phyloP scores from a whole-genome alignment of 2,113 vertebrate species.

The Paedocypris sp. region DNA sequence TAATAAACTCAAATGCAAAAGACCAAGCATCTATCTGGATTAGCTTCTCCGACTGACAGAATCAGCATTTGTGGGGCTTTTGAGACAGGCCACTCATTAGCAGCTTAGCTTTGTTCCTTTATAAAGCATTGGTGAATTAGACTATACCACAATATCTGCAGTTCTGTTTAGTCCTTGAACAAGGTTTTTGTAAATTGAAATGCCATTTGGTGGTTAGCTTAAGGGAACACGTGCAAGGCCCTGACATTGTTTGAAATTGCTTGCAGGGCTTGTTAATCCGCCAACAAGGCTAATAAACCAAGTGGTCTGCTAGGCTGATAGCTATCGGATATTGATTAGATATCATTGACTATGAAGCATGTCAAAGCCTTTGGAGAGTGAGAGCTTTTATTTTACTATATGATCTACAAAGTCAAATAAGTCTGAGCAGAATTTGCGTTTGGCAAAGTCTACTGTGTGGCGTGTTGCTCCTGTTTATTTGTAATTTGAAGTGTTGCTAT shows the following conservation, averaged over 20 bases:
- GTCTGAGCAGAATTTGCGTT: no score
- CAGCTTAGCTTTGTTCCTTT: background rate
- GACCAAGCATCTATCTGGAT: background rate
- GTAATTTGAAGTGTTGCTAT: background rate
- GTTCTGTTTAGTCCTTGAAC: background rate
- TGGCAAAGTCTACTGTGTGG: no score
- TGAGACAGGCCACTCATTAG: background rate
- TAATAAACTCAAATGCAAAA: background rate
- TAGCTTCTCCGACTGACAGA: background rate
- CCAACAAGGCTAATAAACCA: conserved; percentile 1
- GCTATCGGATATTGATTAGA: conserved; percentile 29
- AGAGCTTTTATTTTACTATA: background rate
- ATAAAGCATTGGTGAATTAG: background rate
- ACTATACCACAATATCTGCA: background rate
- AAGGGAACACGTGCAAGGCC: background rate
- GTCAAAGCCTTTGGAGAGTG: conserved; percentile 25
- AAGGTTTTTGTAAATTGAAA: background rate
- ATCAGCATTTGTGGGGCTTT: background rate
- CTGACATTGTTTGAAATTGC: background rate
- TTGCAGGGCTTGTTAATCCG: background rate
- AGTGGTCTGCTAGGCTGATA: background rate
- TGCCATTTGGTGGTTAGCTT: background rate
- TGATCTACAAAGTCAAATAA: no score
- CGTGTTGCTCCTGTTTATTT: background rate
- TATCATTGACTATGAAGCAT: conserved; percentile 10